phyloP scores from a whole-genome alignment of 1,140 invertebrate species.

The Drosophila persimilis region DNA sequence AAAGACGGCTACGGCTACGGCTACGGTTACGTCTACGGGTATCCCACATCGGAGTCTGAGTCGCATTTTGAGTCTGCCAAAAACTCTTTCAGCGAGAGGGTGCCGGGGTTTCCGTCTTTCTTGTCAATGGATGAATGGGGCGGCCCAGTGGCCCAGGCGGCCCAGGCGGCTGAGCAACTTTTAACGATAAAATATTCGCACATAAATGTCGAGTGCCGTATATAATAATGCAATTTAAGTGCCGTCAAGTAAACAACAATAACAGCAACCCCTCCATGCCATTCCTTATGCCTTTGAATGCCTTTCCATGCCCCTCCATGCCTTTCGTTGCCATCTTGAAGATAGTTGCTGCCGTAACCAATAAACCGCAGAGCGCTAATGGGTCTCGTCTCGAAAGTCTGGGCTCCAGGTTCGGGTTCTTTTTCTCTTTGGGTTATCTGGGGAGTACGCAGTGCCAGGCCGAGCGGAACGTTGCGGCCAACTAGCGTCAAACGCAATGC shows the following conservation, averaged over 20 bases:
- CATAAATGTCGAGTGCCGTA: conserved; percentile 75
- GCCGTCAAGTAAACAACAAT: conserved; percentile 35
- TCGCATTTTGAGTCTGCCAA: conserved; percentile 6
- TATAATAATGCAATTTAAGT: conserved; percentile 78
- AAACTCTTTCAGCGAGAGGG: conserved; percentile 30
- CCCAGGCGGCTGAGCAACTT: conserved; percentile 47
- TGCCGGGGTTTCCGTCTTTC: too few relatives aligned
- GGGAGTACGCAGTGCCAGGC: conserved; percentile 4
- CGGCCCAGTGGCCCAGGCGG: not conserved
- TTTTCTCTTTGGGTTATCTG: conserved; percentile 21
- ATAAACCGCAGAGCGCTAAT: conserved; percentile 78
- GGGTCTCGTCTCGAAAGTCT: conserved; percentile 16
- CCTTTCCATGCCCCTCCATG: too few relatives aligned
- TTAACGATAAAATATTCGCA: conserved; percentile 77
- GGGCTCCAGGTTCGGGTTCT: not conserved
- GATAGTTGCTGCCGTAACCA: conserved; percentile 62
- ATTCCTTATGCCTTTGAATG: conserved; percentile 7
- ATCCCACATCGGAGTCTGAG: not conserved
- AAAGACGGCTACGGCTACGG: conserved; percentile 29
- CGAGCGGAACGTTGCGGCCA: conserved; percentile 56
- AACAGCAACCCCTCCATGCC: conserved; percentile 13
- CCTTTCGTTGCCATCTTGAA: conserved; percentile 25
- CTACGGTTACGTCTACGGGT: conserved; percentile 19
- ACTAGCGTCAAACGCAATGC: conserved; percentile 75
- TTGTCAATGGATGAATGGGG: too few relatives aligned